Evolutionary conservation across 92 coral and sea anemone genomes (phyloP).

Genomic region (Montipora capitata): DNA sequence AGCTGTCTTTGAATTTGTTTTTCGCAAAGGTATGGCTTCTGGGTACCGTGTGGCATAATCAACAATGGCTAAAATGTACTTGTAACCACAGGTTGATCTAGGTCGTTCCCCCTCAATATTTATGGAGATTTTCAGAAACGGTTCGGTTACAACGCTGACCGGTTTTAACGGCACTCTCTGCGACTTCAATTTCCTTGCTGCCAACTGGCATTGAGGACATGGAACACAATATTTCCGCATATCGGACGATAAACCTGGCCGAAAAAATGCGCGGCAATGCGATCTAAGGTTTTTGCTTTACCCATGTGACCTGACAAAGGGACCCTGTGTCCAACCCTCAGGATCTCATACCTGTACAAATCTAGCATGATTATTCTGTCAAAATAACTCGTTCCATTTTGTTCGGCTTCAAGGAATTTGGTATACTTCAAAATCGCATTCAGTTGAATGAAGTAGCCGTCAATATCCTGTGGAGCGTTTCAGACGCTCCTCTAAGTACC

Average conservation of each 20-base stretch:
- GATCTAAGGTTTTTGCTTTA: constrained; percentile 39
- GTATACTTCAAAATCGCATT: constrained; percentile 54
- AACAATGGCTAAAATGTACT: constrained; percentile 64
- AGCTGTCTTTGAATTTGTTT: constrained; percentile 27
- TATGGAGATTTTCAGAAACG: constrained; percentile 67
- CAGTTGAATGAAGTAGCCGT: constrained; percentile 65
- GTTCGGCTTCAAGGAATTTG: constrained; percentile 32
- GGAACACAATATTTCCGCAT: constrained; percentile 55
- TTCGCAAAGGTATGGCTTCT: constrained; percentile 13
- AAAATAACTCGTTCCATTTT: constrained; percentile 43
- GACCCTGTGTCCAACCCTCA: constrained; percentile 60
- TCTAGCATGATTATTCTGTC: constrained; percentile 50
- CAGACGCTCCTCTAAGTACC: constrained; percentile 13
- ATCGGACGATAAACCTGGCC: constrained; percentile 63
- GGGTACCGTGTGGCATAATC: no score
- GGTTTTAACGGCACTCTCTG: constrained; percentile 63
- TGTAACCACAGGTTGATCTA: constrained; percentile 45
- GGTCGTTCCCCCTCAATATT: constrained; percentile 72
- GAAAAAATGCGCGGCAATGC: constrained; percentile 59
- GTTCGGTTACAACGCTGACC: constrained; percentile 51
- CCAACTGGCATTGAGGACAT: constrained; percentile 74
- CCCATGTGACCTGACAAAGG: constrained; percentile 78
- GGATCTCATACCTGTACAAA: constrained; percentile 56
- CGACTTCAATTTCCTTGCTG: no score
- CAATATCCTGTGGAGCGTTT: constrained; percentile 59